Base-by-base conservation (phyloP, 1,140 invertebrate species). In the Ericerus pela region DNA sequence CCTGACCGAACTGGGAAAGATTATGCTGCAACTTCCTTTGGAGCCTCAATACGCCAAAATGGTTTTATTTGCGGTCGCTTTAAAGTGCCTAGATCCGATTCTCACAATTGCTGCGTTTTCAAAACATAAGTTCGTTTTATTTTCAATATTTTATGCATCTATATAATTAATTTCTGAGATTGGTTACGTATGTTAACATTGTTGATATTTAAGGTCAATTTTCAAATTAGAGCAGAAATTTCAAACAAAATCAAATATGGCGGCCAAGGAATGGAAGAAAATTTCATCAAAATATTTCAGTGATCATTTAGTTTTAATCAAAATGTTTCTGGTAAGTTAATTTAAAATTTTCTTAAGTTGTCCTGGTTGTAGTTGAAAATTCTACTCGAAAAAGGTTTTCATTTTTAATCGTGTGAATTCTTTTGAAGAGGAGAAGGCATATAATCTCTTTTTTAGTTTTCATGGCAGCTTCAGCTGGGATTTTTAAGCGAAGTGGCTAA, bases 41-140 rank as follows among this genome's bases (percentile, higher is more conserved):
- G 88, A 96, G 59, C 94, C 94, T 1, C 78, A 86, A 62, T 73
- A 93, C 12, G 90, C 88, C 2, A 93, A 95, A 73, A 87, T 93
- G 80, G 70, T 99, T 24, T 70, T 98, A 1, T 93, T 90, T 67
- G 82, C 87, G 2, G 82, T 92, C 20, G 79, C 95, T 3, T 75
- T 98, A 27, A 91, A 91, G 67, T 98, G 95, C 67, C 69, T 98
- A 1, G 91, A 96, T 73, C 95, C 95, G 4, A 77, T 98, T 24
- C 69, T 98, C 22, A 96, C 92, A 0, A 85, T 98, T 47, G 89
- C 90, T 11, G 41, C 41, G 16, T 47, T 47, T 47, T 47, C 41
- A 2, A 47, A 47, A 22, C 41, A 47, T 14, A 47, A 47, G 41
- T 47, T 24, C 22, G 41, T 24, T 2, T 75, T n/a, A 56, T 51